phyloP scores from a whole-genome alignment of 2,888 invertebrate genomes.

The Loripinus fragilis region DNA sequence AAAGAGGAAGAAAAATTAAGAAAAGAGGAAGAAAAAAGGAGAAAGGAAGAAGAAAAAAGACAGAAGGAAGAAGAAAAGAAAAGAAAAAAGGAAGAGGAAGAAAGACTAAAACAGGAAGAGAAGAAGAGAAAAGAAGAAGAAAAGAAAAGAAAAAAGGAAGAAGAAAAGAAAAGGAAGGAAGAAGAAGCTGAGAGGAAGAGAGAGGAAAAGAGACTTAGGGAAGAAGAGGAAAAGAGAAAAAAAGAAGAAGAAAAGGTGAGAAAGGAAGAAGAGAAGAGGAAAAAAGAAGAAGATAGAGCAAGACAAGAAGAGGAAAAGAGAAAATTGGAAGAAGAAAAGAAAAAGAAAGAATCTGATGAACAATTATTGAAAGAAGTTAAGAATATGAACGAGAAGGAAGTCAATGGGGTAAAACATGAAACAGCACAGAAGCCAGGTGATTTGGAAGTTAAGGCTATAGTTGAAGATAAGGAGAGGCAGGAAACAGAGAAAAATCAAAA shows the following conservation, averaged over 20 bases:
- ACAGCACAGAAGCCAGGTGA: neutral
- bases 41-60: slow-evolving; percentile 50
- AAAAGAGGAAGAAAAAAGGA: slow-evolving; percentile 39
- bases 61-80: slow-evolving; percentile 47
- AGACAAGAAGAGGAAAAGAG: slow-evolving; percentile 41
- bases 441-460: neutral
- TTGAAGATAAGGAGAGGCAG: neutral
- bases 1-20: slow-evolving; percentile 43
- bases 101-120: slow-evolving; percentile 42
- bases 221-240: slow-evolving; percentile 40
- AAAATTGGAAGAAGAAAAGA: slow-evolving; percentile 45
- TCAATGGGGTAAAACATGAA: neutral
- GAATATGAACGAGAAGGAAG: neutral
- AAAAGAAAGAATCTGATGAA: slow-evolving; percentile 35
- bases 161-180: slow-evolving; percentile 47
- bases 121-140: slow-evolving; percentile 36
- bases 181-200: slow-evolving; percentile 40
- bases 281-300: slow-evolving; percentile 45
- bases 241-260: slow-evolving; percentile 32
- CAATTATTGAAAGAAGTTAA: slow-evolving; percentile 22
- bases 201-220: slow-evolving; percentile 37
- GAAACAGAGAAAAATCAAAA: neutral
- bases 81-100: slow-evolving; percentile 41
- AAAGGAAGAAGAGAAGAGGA: slow-evolving; percentile 49
- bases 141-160: slow-evolving; percentile 48